These are phyloP conservation scores for Thamnophis elegans DNA, from an alignment of 2,797 vertebrate species.

Conservation along the genomic window DNA sequence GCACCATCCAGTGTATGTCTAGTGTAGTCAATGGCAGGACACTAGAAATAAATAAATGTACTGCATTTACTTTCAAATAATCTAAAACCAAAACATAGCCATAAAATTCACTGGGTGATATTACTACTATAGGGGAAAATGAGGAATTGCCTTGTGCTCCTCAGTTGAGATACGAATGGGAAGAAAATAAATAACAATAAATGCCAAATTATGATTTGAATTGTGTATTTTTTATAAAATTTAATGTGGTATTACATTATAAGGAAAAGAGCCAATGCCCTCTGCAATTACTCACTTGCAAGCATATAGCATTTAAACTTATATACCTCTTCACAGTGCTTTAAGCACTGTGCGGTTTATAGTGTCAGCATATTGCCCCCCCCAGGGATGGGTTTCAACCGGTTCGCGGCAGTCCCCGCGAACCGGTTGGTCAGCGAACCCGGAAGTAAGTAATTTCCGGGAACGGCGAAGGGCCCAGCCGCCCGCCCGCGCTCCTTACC, in stretches of 20 bases:
- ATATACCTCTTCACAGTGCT: not conserved
- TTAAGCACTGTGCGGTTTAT: not conserved
- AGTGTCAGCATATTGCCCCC: not conserved
- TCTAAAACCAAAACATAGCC: not conserved
- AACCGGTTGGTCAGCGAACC: too few relatives aligned
- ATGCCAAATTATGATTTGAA: not conserved
- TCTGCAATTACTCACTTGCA: not conserved
- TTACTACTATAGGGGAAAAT: not conserved
- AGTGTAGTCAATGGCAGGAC: constrained; percentile 98
- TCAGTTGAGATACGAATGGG: not conserved
- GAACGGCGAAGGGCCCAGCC: too few relatives aligned
- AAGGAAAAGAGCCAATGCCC: not conserved
- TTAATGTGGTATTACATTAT: not conserved
- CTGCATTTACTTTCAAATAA: not conserved
- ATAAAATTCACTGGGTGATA: not conserved
- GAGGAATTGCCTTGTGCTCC: not conserved
- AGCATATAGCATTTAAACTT: not conserved
- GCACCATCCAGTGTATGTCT: constrained; percentile 98
- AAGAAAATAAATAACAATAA: not conserved
- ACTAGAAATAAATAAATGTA: constrained; percentile 73
- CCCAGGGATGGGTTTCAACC: too few relatives aligned
- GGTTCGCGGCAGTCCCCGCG: too few relatives aligned
- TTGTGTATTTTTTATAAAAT: not conserved
- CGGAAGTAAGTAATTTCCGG: too few relatives aligned
- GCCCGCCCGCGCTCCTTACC: too few relatives aligned